These are phyloP conservation scores for Nicator chloris DNA, from an alignment of 2,113 vertebrate genomes.

Conservation along the genomic window DNA sequence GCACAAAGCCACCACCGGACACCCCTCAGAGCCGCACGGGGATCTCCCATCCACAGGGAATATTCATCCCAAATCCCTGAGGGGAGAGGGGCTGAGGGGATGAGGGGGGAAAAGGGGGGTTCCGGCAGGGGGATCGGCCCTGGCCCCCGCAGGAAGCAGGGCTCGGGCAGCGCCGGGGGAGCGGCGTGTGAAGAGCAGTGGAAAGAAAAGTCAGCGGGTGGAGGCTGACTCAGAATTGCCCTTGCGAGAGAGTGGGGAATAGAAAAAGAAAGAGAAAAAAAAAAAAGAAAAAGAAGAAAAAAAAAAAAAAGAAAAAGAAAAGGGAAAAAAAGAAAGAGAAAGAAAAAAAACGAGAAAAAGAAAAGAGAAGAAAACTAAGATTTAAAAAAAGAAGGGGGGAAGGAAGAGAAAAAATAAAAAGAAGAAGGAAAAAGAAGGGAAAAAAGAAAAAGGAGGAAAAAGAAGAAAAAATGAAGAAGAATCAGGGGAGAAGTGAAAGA, in stretches of 20 bases:
- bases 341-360: not conserved
- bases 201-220: not conserved
- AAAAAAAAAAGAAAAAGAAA: too few relatives aligned
- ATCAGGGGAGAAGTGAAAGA: too few relatives aligned
- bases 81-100: too few relatives aligned
- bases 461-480: too few relatives aligned
- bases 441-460: not conserved
- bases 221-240: conserved; percentile 14
- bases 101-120: not conserved
- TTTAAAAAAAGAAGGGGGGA: not conserved
- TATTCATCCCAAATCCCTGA: rapidly evolving
- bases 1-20: not conserved
- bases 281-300: rapidly evolving
- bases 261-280: not conserved
- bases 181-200: not conserved
- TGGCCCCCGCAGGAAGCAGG: not conserved
- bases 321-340: not conserved
- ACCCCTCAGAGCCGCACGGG: rapidly evolving
- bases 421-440: not conserved
- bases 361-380: not conserved
- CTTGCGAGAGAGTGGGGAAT: not conserved
- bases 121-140: not conserved
- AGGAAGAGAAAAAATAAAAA: not conserved
- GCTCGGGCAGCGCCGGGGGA: not conserved
- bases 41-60: rapidly evolving